Evolutionary conservation across 2,113 vertebrate species (phyloP).

Genomic region (Castor canadensis): DNA sequence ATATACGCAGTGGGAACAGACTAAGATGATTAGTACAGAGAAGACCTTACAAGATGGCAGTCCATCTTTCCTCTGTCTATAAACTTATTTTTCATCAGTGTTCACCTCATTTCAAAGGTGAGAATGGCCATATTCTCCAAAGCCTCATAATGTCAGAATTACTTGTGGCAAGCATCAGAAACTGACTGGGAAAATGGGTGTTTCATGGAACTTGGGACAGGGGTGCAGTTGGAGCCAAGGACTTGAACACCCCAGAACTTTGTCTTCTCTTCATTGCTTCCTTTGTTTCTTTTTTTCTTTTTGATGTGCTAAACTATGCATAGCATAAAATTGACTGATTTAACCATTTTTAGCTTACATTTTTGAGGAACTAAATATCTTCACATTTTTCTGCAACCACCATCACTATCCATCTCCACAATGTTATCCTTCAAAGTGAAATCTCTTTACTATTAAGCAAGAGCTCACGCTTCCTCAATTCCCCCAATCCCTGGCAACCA

Average conservation of each 20-base stretch:
- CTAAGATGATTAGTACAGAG: too few species aligned
- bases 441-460: neutral
- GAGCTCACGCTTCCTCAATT: neutral
- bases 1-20: fast-evolving
- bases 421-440: neutral
- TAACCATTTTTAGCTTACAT: neutral
- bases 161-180: too few species aligned
- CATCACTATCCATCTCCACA: neutral
- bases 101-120: neutral
- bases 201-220: neutral
- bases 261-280: neutral
- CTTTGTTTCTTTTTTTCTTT: neutral
- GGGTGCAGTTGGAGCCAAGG: neutral
- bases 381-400: neutral
- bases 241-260: neutral
- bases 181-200: neutral
- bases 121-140: too few species aligned
- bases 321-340: neutral
- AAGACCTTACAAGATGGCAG: too few species aligned
- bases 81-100: neutral
- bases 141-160: too few species aligned
- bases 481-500: neutral
- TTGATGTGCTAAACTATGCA: neutral
- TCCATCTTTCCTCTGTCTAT: too few species aligned
- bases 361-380: neutral